Percentiles rank a stretch among this genome's conserved stretches.
Evolutionary conservation across 2,797 vertebrate genomes (phyloP).

Genomic region (Benthosema pterotum): DNA sequence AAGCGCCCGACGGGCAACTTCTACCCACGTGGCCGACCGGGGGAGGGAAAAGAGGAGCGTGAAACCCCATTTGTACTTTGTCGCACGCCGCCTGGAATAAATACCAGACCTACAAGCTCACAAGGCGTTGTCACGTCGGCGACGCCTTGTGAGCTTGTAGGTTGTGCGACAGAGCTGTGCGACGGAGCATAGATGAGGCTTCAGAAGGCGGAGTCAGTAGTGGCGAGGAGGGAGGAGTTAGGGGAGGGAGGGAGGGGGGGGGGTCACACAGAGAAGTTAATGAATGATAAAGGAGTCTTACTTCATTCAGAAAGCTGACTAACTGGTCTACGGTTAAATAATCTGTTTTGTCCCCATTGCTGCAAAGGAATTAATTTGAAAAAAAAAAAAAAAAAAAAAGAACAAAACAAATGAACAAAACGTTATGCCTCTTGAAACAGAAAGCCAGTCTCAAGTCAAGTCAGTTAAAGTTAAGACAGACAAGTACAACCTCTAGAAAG

Average conservation of each 20-base stretch:
- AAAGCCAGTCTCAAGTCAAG: slow-evolving; percentile 61
- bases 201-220: not conserved
- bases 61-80: too few relatives aligned
- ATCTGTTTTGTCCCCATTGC: slow-evolving; percentile 99
- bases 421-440: slow-evolving; percentile 69
- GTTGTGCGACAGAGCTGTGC: too few relatives aligned
- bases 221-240: slow-evolving; percentile 13
- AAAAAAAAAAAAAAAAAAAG: slow-evolving; percentile 72
- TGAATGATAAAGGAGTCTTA: slow-evolving; percentile 98
- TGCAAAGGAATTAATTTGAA: slow-evolving; percentile 99
- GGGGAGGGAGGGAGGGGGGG: slow-evolving; percentile 61
- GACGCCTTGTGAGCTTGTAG: too few relatives aligned
- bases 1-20: slow-evolving; percentile 63
- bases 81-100: too few relatives aligned
- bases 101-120: too few relatives aligned
- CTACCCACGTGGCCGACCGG: slow-evolving; percentile 27
- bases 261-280: slow-evolving; percentile 94
- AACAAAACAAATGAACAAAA: slow-evolving; percentile 62
- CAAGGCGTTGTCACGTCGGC: too few relatives aligned
- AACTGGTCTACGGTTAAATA: slow-evolving; percentile 99
- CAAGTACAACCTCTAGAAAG: slow-evolving; percentile 50
- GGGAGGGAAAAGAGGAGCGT: not conserved
- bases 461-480: slow-evolving; percentile 22
- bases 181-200: too few relatives aligned
- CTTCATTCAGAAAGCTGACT: slow-evolving; percentile 99